Base-by-base conservation (phyloP, 1,140 invertebrate species). In the Archivesica marissinica region DNA sequence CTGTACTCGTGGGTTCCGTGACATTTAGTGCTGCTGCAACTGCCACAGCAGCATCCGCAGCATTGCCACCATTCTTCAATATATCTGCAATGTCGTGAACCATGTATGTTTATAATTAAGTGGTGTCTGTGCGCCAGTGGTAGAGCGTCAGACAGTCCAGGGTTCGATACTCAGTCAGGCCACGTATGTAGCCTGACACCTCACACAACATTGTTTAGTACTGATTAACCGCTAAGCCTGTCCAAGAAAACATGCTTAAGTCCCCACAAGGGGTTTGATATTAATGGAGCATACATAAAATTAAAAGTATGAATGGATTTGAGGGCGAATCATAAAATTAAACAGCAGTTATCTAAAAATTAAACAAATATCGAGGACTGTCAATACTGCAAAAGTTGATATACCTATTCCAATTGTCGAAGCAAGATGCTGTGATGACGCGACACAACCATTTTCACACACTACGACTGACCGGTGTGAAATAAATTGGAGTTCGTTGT, bases 11-110 rank as follows among this genome's bases (percentile, higher is more conserved):
- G n/a, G 94, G 94, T 77, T 94, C 91, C 17, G 92, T 92, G 0
- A 95, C 92, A 86, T 92, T 92, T 0, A 94, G 86, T 0, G 92
- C 94, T 38, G 93, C 94, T 28, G 94, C 93, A 35, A 93, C 90
- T 11, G 92, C 94, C 25, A 95, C 91, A 20, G 94, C 94, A n/a
- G 94, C 94, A 90, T 95, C 94, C 15, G 94, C 94, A 25, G 94
- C 94, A 91, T 95, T 95, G 17, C 94, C 94, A 15, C 94, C 94
- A 25, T 61, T 52, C 81, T 93, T 90, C 35, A 95, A 85, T 61
- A 95, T 93, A 83, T 93, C 92, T 93, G 66, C 30, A 80, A 87
- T 28, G 7, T 2, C 70, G 28, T 41, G 35, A 44, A 56, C 17
- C 3, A 44, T 33, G n/a, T n/a, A n/a, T n/a, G n/a, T n/a, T n/a